Percentiles rank a stretch among this genome's conserved stretches.
Conservation (phyloP, 2,888 invertebrate species). For the Hirtodrosophila histrioides region DNA sequence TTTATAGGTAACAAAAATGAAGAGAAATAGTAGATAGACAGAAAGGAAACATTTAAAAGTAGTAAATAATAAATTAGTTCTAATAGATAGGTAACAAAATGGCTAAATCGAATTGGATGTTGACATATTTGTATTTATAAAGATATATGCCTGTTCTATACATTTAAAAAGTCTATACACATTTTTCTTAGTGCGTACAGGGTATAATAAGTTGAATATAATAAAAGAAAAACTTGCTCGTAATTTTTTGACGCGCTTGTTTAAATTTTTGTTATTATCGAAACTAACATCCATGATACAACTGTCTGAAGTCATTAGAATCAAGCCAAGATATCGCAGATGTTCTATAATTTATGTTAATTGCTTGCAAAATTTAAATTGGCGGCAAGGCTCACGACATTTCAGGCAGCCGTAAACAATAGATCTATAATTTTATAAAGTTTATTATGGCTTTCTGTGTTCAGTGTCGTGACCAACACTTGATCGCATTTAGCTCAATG, state of each 20-base stretch:
- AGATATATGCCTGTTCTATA: too few relatives aligned
- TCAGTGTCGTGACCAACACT: constrained; percentile 19
- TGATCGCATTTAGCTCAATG: constrained; percentile 40
- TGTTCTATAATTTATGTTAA: constrained; percentile 67
- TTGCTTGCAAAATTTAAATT: constrained; percentile 59
- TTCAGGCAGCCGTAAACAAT: constrained; percentile 45
- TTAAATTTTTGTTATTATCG: constrained; percentile 10
- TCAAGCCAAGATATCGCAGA: constrained; percentile 29
- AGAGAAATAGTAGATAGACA: too few relatives aligned
- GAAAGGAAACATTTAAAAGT: too few relatives aligned
- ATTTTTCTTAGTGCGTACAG: too few relatives aligned
- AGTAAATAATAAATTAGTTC: too few relatives aligned
- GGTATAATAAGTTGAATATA: constrained; percentile 7
- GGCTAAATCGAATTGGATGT: too few relatives aligned
- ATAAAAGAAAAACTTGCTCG: constrained; percentile 16
- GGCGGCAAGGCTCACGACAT: constrained; percentile 48
- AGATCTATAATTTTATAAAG: constrained; percentile 42
- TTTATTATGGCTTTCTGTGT: constrained; percentile 13
- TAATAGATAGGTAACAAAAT: too few relatives aligned
- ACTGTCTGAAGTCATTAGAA: constrained; percentile 62
- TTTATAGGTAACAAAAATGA: too few relatives aligned
- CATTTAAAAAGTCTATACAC: too few relatives aligned
- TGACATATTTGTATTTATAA: too few relatives aligned
- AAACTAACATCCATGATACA: constrained; percentile 32
- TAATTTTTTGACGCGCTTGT: constrained; percentile 8